phyloP scores from a whole-genome alignment of 2,797 vertebrate species.

The Dermochelys coriacea region DNA sequence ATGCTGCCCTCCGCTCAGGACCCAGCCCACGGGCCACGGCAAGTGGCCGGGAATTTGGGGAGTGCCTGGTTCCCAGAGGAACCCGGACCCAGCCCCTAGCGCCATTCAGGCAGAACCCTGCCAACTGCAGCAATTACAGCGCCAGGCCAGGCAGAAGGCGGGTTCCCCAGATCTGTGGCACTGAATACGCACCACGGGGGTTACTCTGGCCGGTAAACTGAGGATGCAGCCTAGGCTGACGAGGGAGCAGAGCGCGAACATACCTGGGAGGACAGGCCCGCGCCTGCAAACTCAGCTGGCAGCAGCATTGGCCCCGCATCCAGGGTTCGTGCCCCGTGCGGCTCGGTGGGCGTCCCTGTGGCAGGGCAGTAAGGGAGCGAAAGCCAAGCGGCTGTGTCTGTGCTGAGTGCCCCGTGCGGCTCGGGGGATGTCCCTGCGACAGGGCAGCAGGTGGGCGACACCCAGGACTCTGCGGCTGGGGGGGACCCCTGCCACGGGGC shows the following conservation, averaged over 20 bases:
- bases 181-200: no score
- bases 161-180: no score
- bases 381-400: not conserved
- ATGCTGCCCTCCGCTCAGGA: not conserved
- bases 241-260: accelerated
- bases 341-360: not conserved
- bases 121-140: no score
- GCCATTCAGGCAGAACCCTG: no score
- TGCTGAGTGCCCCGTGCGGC: accelerated
- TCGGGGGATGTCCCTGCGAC: not conserved
- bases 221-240: no score
- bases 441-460: not conserved
- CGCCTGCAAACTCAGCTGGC: not conserved
- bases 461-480: not conserved
- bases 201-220: no score
- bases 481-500: not conserved
- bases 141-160: no score
- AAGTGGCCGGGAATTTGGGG: no score
- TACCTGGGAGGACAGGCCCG: conserved; percentile 50
- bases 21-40: no score
- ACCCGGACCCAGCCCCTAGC: no score
- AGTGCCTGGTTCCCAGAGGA: no score
- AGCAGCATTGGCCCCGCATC: not conserved
- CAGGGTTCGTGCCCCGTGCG: not conserved
- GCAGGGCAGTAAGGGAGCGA: not conserved